phyloP scores from a whole-genome alignment of 2,797 vertebrate genomes.

The Channa striata region DNA sequence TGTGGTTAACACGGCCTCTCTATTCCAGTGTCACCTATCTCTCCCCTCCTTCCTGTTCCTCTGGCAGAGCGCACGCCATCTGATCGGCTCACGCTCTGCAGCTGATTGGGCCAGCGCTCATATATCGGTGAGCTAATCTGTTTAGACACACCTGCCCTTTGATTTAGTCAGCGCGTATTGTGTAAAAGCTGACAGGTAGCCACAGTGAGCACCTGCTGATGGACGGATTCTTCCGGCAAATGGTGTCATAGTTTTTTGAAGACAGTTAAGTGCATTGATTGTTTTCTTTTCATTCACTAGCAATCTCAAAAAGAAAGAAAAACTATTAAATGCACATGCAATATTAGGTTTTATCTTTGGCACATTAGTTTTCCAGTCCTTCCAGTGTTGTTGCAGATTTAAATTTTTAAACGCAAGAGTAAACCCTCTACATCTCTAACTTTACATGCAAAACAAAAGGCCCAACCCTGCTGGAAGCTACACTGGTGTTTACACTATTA shows the following conservation, averaged over 20 bases:
- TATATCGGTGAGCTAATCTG: constrained; percentile 75
- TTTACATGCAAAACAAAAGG: constrained; percentile 20
- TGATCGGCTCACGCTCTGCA: constrained; percentile 62
- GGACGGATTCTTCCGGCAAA: constrained; percentile 16
- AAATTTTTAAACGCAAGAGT: neutral
- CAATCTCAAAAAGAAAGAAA: too few relatives aligned
- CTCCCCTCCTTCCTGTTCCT: constrained; percentile 56
- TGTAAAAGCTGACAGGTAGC: constrained; percentile 54
- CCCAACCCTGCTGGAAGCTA: constrained; percentile 5
- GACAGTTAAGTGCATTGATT: neutral
- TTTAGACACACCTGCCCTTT: constrained; percentile 77
- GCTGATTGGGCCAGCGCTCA: constrained; percentile 60
- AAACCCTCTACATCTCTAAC: constrained; percentile 9
- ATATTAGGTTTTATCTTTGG: neutral
- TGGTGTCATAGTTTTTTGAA: neutral
- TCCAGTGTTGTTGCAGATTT: constrained; percentile 5
- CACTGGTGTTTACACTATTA: constrained; percentile 55
- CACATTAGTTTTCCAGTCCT: neutral
- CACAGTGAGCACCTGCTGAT: constrained; percentile 60
- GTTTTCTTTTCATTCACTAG: neutral
- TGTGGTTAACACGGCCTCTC: constrained; percentile 69
- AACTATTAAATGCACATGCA: too few relatives aligned
- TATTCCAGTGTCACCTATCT: constrained; percentile 73
- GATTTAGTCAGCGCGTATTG: constrained; percentile 70
- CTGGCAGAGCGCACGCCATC: constrained; percentile 63